Conservation (phyloP, 2,888 invertebrate genomes). For the Melanostoma mellinum region DNA sequence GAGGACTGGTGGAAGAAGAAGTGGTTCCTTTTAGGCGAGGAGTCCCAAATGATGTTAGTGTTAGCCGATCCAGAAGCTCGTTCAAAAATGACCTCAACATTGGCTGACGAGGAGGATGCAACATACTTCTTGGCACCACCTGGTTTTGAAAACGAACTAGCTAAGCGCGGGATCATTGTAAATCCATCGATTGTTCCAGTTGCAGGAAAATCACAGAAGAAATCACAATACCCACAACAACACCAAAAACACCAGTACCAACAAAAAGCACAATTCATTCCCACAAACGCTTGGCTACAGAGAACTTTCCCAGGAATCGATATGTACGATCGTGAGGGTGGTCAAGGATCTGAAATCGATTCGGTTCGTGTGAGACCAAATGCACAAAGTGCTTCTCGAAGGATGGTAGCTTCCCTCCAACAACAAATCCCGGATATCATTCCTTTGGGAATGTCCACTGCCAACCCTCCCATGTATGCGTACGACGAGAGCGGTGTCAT, state of each 20-base stretch:
- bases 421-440: conserved; percentile 58
- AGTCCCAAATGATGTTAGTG: conserved; percentile 51
- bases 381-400: conserved; percentile 32
- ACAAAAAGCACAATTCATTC: neutral
- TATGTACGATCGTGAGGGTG: conserved; percentile 43
- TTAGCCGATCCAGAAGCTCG: conserved; percentile 39
- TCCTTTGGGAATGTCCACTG: conserved; percentile 20
- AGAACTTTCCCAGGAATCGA: conserved; percentile 26
- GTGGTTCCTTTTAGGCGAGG: conserved; percentile 52
- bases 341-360: conserved; percentile 59
- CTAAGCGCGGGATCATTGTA: conserved; percentile 48
- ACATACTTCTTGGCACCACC: conserved; percentile 67
- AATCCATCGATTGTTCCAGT: conserved; percentile 26
- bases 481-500: conserved; percentile 6
- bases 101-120: conserved; percentile 46
- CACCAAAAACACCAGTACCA: neutral
- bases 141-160: conserved; percentile 59
- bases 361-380: conserved; percentile 51
- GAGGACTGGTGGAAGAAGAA: conserved; percentile 51
- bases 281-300: neutral
- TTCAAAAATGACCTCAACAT: neutral
- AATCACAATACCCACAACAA: neutral
- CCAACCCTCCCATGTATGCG: conserved; percentile 27
- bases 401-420: conserved; percentile 41
- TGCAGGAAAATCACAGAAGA: neutral